Conservation (phyloP, 2,113 vertebrate species). For the Gila orcuttii region DNA sequence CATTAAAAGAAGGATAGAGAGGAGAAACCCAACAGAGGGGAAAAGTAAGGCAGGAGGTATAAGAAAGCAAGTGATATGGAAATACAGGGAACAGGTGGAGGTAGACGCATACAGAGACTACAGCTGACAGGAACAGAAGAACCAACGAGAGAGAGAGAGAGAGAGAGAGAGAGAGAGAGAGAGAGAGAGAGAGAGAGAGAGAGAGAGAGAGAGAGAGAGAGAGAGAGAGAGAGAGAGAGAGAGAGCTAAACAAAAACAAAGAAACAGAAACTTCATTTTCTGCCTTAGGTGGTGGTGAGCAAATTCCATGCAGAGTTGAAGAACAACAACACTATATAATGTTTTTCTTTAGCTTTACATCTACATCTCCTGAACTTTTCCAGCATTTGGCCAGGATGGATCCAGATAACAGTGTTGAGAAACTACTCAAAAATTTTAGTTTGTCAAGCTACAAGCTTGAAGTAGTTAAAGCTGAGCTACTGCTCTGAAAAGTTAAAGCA, state of each 20-base stretch:
- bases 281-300: conserved; percentile 16
- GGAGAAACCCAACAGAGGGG: not conserved
- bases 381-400: not conserved
- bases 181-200: not conserved
- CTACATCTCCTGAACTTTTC: not conserved
- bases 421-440: not conserved
- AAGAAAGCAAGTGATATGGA: conserved; percentile 1
- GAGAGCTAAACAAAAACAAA: not conserved
- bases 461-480: not conserved
- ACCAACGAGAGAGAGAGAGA: not conserved
- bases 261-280: conserved; percentile 27
- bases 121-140: conserved; percentile 7
- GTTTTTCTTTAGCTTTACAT: not conserved
- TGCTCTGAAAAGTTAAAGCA: not conserved
- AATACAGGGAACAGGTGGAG: conserved; percentile 20
- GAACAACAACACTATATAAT: not conserved
- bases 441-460: not conserved
- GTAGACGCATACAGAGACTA: conserved; percentile 14
- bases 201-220: not conserved
- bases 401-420: not conserved
- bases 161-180: not conserved
- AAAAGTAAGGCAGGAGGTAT: not conserved
- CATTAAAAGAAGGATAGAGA: not conserved
- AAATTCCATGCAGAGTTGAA: conserved; percentile 18
- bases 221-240: not conserved